Evolutionary conservation across 64 coral and sea anemone genomes (phyloP).

Genomic region (Porites lutea): DNA sequence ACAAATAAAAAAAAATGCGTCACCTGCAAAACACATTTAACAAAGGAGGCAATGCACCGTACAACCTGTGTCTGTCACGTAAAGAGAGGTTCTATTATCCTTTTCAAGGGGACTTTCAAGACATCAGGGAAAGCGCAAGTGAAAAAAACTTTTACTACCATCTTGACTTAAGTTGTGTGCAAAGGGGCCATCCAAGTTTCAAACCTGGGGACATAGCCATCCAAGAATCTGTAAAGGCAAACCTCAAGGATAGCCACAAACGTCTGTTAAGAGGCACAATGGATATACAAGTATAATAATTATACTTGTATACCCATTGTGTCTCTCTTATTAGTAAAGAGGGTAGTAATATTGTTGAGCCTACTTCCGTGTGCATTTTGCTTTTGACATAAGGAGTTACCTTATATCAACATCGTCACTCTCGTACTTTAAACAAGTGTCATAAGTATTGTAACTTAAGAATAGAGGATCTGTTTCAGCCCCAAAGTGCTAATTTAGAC

Average conservation of each 20-base stretch:
- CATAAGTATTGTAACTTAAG: too few relatives aligned
- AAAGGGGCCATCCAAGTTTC: not conserved
- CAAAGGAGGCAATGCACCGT: slow-evolving; percentile 15
- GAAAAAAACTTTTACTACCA: slow-evolving; percentile 16
- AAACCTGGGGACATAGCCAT: not conserved
- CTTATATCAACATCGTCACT: too few relatives aligned
- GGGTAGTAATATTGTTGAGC: too few relatives aligned
- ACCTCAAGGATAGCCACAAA: slow-evolving; percentile 1
- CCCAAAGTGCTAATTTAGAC: too few relatives aligned
- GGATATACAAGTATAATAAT: not conserved
- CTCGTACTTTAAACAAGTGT: too few relatives aligned
- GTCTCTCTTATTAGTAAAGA: not conserved
- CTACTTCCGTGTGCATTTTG: too few relatives aligned
- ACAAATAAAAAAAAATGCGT: not conserved
- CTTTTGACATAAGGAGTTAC: too few relatives aligned
- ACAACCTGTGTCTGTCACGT: not conserved
- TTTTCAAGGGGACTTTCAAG: not conserved
- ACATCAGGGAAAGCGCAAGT: not conserved
- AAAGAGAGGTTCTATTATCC: not conserved
- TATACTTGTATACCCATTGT: not conserved
- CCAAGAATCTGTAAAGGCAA: not conserved
- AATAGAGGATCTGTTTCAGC: too few relatives aligned
- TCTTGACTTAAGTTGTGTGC: not conserved
- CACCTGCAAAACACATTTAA: slow-evolving; percentile 1
- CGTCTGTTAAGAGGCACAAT: not conserved